Conservation (phyloP, 1,140 invertebrate species). For the Macrosteles quadrilineatus region DNA sequence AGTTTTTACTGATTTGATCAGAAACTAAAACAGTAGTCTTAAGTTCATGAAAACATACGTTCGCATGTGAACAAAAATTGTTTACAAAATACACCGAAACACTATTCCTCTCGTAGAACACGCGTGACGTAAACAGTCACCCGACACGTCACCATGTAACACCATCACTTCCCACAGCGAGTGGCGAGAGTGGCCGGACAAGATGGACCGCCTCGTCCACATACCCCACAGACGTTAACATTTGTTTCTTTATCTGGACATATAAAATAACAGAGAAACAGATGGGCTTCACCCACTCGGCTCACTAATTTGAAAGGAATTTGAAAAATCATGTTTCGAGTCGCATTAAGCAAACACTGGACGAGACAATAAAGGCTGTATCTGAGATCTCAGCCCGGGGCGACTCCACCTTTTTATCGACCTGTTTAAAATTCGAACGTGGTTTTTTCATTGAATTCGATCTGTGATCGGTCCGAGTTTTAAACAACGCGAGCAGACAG, state of each 20-base stretch:
- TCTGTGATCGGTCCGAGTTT: conserved; percentile 26
- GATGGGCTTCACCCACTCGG: conserved; percentile 11
- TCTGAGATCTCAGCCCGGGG: conserved; percentile 8
- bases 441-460: conserved; percentile 30
- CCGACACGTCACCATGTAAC: too few relatives aligned
- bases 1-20: too few relatives aligned
- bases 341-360: conserved; percentile 25
- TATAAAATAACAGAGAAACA: conserved; percentile 19
- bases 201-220: not conserved
- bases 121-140: too few relatives aligned
- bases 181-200: not conserved
- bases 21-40: too few relatives aligned
- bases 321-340: conserved; percentile 30
- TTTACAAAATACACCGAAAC: too few relatives aligned
- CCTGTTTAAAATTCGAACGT: conserved; percentile 32
- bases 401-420: conserved; percentile 22
- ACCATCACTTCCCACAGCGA: too few relatives aligned
- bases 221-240: conserved; percentile 5
- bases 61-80: too few relatives aligned
- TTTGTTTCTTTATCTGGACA: conserved; percentile 24
- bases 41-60: too few relatives aligned
- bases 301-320: conserved; percentile 29
- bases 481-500: conserved; percentile 30
- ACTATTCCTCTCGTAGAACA: too few relatives aligned
- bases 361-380: conserved; percentile 29